Percentiles rank a stretch among this genome's conserved stretches.
Conservation (phyloP, 2,113 vertebrate species). For the Elgaria multicarinata region DNA sequence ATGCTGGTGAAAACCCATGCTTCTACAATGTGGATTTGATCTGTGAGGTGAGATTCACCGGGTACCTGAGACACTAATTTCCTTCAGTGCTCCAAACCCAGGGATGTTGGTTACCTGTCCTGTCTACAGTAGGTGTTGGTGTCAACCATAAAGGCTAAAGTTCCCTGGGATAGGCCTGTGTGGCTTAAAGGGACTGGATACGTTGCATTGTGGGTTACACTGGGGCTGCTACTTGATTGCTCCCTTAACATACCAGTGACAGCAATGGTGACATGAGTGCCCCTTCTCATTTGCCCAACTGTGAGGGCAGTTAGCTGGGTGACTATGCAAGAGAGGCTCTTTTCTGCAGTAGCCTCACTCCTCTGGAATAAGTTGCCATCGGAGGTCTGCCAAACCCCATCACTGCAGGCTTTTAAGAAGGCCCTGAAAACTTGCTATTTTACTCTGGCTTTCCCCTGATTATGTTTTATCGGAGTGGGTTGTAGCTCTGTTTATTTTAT, state of each 20-base stretch:
- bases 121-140: neutral
- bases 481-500: too few relatives aligned
- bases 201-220: too few relatives aligned
- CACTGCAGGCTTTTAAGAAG: too few relatives aligned
- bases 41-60: slow-evolving; percentile 86
- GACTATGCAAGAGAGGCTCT: too few relatives aligned
- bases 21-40: slow-evolving; percentile 82
- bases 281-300: too few relatives aligned
- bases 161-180: neutral
- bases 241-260: neutral
- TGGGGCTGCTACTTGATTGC: neutral
- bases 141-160: neutral
- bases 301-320: too few relatives aligned
- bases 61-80: neutral
- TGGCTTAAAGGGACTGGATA: neutral
- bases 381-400: too few relatives aligned
- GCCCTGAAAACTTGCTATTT: too few relatives aligned
- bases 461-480: too few relatives aligned
- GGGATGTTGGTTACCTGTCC: neutral
- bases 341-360: too few relatives aligned
- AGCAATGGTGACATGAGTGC: neutral
- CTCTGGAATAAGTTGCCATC: too few relatives aligned
- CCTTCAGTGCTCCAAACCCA: neutral
- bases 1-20: slow-evolving; percentile 72
- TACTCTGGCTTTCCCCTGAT: too few relatives aligned